Evolutionary conservation across 2,888 invertebrate species (phyloP).

Genomic region (Abscondita cerata): DNA sequence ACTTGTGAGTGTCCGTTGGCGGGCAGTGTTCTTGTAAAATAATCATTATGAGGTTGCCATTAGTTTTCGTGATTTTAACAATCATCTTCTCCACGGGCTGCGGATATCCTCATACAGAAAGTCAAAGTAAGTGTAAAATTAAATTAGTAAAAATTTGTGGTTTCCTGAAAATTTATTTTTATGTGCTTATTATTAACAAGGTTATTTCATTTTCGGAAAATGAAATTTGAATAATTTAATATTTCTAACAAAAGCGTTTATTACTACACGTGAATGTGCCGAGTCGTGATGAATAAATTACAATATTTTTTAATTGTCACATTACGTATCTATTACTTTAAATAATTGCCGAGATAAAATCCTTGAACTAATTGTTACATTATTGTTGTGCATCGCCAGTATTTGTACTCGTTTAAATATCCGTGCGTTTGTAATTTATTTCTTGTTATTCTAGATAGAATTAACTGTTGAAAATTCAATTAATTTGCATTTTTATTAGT

Average conservation of each 20-base stretch:
- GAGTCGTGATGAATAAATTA: background rate
- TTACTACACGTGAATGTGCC: background rate
- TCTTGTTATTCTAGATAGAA: too few species aligned
- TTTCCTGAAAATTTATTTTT: too few species aligned
- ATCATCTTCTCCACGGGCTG: conserved; percentile 30
- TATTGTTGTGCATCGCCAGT: background rate
- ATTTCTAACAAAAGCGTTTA: too few species aligned
- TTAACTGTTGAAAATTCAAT: too few species aligned
- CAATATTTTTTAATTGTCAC: background rate
- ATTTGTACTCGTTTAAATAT: too few species aligned
- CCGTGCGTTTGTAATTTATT: too few species aligned
- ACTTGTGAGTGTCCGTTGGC: conserved; percentile 41
- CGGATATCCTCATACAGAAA: conserved; percentile 44
- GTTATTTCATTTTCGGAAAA: too few species aligned
- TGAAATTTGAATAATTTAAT: too few species aligned
- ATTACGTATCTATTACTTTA: background rate
- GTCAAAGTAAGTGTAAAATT: conserved; percentile 51
- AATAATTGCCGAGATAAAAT: conserved; percentile 3
- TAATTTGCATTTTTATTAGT: too few species aligned
- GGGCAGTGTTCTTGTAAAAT: conserved; percentile 49
- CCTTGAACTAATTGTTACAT: conserved; percentile 9
- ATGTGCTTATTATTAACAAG: too few species aligned
- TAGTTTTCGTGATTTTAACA: conserved; percentile 41
- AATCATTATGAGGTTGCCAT: conserved; percentile 47
- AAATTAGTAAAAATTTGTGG: background rate